A percentile compares a stretch with the other conserved stretches of the same genome.
Conservation (phyloP, 1,140 invertebrate genomes). For the Diabrotica undecimpunctata region DNA sequence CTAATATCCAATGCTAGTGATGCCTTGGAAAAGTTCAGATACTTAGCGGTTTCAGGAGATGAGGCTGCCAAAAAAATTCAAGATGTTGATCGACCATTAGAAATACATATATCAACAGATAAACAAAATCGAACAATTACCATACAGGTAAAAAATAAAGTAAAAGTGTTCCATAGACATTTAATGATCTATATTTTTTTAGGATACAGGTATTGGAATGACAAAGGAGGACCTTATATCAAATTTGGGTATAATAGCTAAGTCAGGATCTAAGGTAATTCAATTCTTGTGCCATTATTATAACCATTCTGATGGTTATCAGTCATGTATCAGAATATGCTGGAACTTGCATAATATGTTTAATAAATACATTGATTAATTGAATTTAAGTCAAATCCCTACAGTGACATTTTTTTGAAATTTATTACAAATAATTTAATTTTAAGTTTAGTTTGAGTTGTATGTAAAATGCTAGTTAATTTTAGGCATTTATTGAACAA, state of each 20-base stretch:
- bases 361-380: no score
- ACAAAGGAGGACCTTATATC: constrained; percentile 85
- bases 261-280: constrained; percentile 86
- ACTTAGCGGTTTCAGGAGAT: constrained; percentile 57
- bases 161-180: constrained; percentile 7
- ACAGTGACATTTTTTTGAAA: no score
- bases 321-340: no score
- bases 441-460: no score
- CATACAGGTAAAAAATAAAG: constrained; percentile 65
- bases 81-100: constrained; percentile 60
- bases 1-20: constrained; percentile 96
- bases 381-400: no score
- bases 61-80: constrained; percentile 43
- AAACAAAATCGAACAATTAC: constrained; percentile 81
- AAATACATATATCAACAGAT: constrained; percentile 88
- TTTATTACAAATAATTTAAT: no score
- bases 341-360: no score
- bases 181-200: constrained; percentile 20
- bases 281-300: no score
- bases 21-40: constrained; percentile 89
- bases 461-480: background rate
- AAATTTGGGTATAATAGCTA: constrained; percentile 92
- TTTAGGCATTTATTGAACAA: constrained; percentile 77
- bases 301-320: no score
- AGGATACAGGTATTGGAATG: constrained; percentile 94